These are phyloP conservation scores for Pseudobourletiella spinata DNA, from an alignment of 1,140 invertebrate species.

Conservation along the genomic window DNA sequence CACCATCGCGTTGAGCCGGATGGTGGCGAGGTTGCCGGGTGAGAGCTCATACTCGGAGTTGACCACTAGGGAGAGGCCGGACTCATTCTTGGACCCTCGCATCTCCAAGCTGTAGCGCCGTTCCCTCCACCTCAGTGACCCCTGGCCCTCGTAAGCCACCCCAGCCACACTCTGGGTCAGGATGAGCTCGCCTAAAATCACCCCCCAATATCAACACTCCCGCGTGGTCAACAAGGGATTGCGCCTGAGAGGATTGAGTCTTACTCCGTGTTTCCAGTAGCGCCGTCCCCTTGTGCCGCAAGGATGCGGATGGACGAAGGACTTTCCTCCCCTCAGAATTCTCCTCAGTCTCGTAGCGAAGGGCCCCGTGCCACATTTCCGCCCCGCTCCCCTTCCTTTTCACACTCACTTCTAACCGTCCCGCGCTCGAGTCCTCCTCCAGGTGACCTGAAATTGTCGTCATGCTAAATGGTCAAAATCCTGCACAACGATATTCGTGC, in stretches of 20 bases:
- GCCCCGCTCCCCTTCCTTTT: neutral
- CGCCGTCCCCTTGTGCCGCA: neutral
- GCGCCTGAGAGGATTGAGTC: too few species aligned
- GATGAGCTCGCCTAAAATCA: neutral
- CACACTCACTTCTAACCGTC: neutral
- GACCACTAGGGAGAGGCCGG: neutral
- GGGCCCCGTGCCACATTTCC: neutral
- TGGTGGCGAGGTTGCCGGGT: too few species aligned
- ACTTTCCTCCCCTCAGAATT: neutral
- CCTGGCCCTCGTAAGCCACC: conserved; percentile 8
- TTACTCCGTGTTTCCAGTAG: neutral
- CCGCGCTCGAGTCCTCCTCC: neutral
- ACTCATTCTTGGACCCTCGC: conserved; percentile 14
- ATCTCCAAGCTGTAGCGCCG: neutral
- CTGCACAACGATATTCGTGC: too few species aligned
- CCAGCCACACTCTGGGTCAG: neutral
- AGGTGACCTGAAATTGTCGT: neutral
- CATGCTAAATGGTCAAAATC: too few species aligned
- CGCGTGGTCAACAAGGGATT: too few species aligned
- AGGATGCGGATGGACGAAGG: neutral
- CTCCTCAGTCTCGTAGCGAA: neutral
- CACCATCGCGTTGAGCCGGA: too few species aligned
- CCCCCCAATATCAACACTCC: too few species aligned
- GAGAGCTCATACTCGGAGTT: conserved; percentile 11
- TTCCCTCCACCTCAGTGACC: conserved; percentile 1